Evolutionary conservation across 2,888 invertebrate species (phyloP).

Genomic region (Melolontha melolontha): DNA sequence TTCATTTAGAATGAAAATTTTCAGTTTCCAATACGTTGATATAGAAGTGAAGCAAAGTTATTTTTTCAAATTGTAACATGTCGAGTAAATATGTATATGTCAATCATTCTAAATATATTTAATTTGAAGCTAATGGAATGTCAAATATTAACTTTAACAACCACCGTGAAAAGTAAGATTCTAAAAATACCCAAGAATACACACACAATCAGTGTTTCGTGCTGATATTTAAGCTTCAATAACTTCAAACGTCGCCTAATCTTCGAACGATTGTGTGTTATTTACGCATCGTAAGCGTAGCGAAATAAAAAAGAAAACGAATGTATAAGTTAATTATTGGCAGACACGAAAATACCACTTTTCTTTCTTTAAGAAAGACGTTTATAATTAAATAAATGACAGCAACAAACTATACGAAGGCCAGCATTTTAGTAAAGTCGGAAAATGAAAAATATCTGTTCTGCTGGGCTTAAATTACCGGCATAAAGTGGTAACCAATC

Average conservation of each 20-base stretch:
- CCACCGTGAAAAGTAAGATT: slow-evolving; percentile 1
- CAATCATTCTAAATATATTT: slow-evolving; percentile 30
- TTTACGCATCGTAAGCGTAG: slow-evolving; percentile 9
- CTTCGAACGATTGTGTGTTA: too few relatives aligned
- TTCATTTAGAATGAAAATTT: too few relatives aligned
- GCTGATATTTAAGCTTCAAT: slow-evolving; percentile 34
- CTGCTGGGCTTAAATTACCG: too few relatives aligned
- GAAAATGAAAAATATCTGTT: too few relatives aligned
- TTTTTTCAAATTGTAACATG: too few relatives aligned
- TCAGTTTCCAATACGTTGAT: too few relatives aligned
- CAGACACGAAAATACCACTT: slow-evolving; percentile 7
- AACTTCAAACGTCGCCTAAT: slow-evolving; percentile 13
- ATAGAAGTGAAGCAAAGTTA: too few relatives aligned
- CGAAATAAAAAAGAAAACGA: background rate
- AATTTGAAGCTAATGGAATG: slow-evolving; percentile 27
- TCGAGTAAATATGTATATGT: background rate
- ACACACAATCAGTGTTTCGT: slow-evolving; percentile 6
- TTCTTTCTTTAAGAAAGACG: background rate
- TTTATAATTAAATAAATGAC: background rate
- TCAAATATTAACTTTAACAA: slow-evolving; percentile 28
- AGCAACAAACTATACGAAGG: too few relatives aligned
- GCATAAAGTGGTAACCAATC: background rate
- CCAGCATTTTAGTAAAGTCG: too few relatives aligned
- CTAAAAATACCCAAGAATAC: slow-evolving; percentile 17
- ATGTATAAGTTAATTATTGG: background rate